A percentile compares a stretch with the other conserved stretches of the same genome.
Conservation (phyloP, 2,888 invertebrate species). For the Harpalus rufipes region DNA sequence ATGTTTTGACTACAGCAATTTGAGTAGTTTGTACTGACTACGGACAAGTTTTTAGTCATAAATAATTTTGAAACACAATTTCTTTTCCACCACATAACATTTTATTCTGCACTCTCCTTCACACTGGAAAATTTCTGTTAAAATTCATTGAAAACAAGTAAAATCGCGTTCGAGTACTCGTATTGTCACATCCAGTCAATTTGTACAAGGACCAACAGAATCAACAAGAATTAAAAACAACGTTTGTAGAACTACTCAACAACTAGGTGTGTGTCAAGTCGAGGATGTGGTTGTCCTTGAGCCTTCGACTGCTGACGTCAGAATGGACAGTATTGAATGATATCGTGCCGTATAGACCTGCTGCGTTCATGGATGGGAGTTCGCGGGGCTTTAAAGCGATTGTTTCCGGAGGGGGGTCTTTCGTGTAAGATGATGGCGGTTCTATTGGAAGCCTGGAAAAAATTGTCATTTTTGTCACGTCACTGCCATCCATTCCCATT, state of each 20-base stretch:
- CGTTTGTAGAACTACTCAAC: neutral
- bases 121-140: conserved; percentile 2
- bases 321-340: conserved; percentile 81
- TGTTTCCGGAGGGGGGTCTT: conserved; percentile 71
- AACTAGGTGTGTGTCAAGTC: conserved; percentile 76
- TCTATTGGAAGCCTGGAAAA: neutral
- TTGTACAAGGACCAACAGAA: conserved; percentile 58
- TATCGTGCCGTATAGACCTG: conserved; percentile 79
- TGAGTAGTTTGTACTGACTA: too few relatives aligned
- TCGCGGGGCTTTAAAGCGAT: conserved; percentile 79
- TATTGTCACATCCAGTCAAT: neutral
- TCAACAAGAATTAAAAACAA: conserved; percentile 56
- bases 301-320: conserved; percentile 74
- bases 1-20: too few relatives aligned
- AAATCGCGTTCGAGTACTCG: conserved; percentile 3
- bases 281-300: conserved; percentile 73
- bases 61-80: too few relatives aligned
- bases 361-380: conserved; percentile 79
- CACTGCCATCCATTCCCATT: too few relatives aligned
- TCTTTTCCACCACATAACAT: too few relatives aligned
- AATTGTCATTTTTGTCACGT: too few relatives aligned
- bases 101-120: neutral
- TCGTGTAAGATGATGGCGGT: neutral
- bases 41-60: too few relatives aligned
- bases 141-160: conserved; percentile 13